Evolutionary conservation across 2,797 vertebrate genomes (phyloP), one percentile per base, ranked within the genome.

Genomic region (Lepilemur septentrionalis): DNA sequence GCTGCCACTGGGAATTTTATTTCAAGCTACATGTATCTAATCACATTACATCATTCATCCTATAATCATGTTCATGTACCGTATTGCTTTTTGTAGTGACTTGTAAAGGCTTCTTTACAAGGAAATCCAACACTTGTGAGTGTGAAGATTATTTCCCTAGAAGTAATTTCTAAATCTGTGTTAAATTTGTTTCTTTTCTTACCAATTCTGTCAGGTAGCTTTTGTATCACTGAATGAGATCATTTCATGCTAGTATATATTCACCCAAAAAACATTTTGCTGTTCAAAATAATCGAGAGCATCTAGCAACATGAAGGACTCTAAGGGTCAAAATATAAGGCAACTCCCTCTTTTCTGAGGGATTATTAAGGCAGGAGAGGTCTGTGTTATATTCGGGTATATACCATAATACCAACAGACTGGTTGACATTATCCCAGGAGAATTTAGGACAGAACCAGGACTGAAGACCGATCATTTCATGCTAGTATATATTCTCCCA

Each of bases 131-230:
- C 73, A 76, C 35, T 92, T 80, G n/a, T 11, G 91, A 93, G 35
- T 46, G 23, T 91, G 63, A 85, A 86, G 28, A n/a, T 73, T 57
- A 78, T 91, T 72, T 95, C 61, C 69, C 35, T 90, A 72, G 63
- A 92, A 94, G 35, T 91, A 94, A 84, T 93, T 88, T 72, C 72
- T 73, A 94, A 81, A 59, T 81, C 61, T 83, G 35, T 67, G 18
- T 92, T 93, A 41, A 86, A 89, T 91, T 70, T 79, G 35, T 91
- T 94, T 93, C 67, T 55, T 94, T 95, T 94, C 65, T 89, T 94
- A 81, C 28, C 28, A 83, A 0, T 93, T 94, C 43, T 63, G 10
- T 94, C 63, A 61, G n/a, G 25, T 86, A 55, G 23, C n/a, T 85
- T 91, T 63, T 84, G n/a, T 35, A 70, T 55, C 55, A 79, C 9